Evolutionary conservation across 2,113 vertebrate genomes (phyloP), one percentile per base, ranked within the genome.

Genomic region (Paraplagusia blochii): DNA sequence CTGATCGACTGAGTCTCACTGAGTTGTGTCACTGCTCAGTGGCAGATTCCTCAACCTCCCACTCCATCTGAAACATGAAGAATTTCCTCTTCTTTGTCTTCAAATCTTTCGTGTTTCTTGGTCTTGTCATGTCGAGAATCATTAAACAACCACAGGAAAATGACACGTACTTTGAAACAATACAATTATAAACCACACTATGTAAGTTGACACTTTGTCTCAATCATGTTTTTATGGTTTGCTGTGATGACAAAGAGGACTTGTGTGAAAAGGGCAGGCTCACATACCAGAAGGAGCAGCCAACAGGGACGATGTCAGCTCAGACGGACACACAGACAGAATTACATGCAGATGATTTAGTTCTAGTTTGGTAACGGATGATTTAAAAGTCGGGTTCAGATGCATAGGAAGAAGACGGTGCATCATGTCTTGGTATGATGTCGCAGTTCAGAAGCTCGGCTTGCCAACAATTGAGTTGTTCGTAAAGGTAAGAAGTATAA

Each of bases 371-470:
- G 22, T 29, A 6, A 29, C 22, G 2, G 22, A 29, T 29, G 22
- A 29, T 29, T 4, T 29, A 29, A 29, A 29, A 29, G 22, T 29
- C 22, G 2, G 22, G 22, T 29, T 29, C 22, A 29, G 22, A 29
- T 29, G 22, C 22, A 18, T 22, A 14, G 18, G 18, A 45, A 16
- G 19, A 16, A 47, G 9, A 44, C 33, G 13, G 36, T 14, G 43
- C 63, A 51, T 0, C 12, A 89, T 90, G 87, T 86, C 88, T 53
- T 86, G 82, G 80, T 87, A 74, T 60, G 77, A 89, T 35, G 58
- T 47, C n/a, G 45, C 58, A 18, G 70, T 66, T 38, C 63, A 77
- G 53, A 74, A 83, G 51, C 33, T 69, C 36, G 86, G 64, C 6
- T 72, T 85, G 9, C 87, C 85, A 13, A 58, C 63, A 52, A 80